phyloP scores from a whole-genome alignment of 2,888 invertebrate species.

The Limnephilus marmoratus region DNA sequence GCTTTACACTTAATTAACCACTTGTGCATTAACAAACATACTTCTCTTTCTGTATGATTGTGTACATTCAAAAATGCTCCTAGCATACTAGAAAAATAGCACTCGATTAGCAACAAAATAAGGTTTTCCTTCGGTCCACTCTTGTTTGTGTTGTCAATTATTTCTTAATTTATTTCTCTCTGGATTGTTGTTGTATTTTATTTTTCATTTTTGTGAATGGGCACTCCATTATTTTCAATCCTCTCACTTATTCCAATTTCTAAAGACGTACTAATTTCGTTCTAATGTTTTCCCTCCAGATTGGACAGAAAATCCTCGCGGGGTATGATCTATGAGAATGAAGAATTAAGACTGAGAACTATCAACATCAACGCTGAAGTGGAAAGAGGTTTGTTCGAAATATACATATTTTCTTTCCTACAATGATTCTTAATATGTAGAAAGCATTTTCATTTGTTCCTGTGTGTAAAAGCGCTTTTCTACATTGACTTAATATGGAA shows the following conservation, averaged over 20 bases:
- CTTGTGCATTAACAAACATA: too few relatives aligned
- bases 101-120: too few relatives aligned
- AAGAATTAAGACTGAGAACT: slow-evolving; percentile 90
- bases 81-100: too few relatives aligned
- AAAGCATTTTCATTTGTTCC: not conserved
- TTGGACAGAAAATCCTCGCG: slow-evolving; percentile 94
- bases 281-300: slow-evolving; percentile 72
- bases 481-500: too few relatives aligned
- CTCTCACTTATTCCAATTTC: not conserved
- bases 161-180: too few relatives aligned
- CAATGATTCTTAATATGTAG: not conserved
- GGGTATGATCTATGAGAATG: slow-evolving; percentile 96
- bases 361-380: slow-evolving; percentile 96
- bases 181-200: too few relatives aligned
- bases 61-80: too few relatives aligned
- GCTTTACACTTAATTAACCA: too few relatives aligned
- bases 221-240: not conserved
- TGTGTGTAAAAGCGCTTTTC: too few relatives aligned
- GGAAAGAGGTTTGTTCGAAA: slow-evolving; percentile 83
- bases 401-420: too few relatives aligned
- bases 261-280: not conserved
- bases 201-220: too few relatives aligned
- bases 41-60: too few relatives aligned
- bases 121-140: not conserved
- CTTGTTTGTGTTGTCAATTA: not conserved